phyloP scores from a whole-genome alignment of 2,888 invertebrate species.

The Belgica antarctica region DNA sequence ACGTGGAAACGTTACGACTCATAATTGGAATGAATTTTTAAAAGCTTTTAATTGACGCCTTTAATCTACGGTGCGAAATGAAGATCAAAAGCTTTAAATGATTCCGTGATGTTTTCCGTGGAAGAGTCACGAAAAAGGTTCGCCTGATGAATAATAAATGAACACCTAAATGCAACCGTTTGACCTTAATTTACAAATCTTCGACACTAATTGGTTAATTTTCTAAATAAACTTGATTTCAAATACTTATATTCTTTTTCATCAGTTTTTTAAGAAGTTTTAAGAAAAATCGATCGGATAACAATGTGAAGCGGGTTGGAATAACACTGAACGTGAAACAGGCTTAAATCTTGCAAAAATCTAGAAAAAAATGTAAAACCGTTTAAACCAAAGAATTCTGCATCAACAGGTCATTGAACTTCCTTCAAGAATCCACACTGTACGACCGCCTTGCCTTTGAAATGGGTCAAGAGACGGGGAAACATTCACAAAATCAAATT shows the following conservation, averaged over 20 bases:
- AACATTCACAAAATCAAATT: slow-evolving; percentile 11
- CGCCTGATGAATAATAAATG: slow-evolving; percentile 14
- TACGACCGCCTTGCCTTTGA: too few relatives aligned
- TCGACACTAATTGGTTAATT: neutral
- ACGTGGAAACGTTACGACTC: too few relatives aligned
- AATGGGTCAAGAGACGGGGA: too few relatives aligned
- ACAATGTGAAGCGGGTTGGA: too few relatives aligned
- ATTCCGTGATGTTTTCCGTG: neutral
- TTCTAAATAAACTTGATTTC: neutral
- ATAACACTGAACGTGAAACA: too few relatives aligned
- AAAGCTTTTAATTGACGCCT: neutral
- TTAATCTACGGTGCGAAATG: neutral
- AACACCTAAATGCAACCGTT: slow-evolving; percentile 28
- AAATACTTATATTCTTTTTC: neutral
- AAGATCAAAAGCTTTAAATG: slow-evolving; percentile 32
- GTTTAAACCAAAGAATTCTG: too few relatives aligned
- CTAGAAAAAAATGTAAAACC: too few relatives aligned
- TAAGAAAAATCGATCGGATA: too few relatives aligned
- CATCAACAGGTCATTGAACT: neutral
- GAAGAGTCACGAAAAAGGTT: neutral
- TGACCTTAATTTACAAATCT: slow-evolving; percentile 30
- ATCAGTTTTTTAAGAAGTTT: neutral
- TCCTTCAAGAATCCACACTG: too few relatives aligned
- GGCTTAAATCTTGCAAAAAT: too few relatives aligned
- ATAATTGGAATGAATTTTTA: neutral